A percentile compares a stretch with the other conserved stretches of the same genome.
Evolutionary conservation across 2,888 invertebrate species (phyloP).

Genomic region (Nysson spinosus): DNA sequence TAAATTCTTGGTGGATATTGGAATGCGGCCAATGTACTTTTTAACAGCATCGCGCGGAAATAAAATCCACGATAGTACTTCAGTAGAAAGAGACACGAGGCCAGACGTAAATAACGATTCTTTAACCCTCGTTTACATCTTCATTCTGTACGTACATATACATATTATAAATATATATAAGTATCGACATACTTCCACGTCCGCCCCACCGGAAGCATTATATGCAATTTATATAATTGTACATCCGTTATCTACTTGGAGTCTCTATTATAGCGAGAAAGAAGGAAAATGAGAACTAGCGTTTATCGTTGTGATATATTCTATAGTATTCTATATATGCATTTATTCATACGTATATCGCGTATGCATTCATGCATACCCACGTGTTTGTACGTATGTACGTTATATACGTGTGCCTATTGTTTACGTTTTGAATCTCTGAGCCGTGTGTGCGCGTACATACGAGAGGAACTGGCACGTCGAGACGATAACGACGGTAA

Average conservation of each 20-base stretch:
- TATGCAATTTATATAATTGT: constrained; percentile 58
- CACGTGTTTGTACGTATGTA: constrained; percentile 42
- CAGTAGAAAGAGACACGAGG: constrained; percentile 15
- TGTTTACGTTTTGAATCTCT: constrained; percentile 48
- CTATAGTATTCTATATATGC: constrained; percentile 52
- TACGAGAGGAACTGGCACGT: constrained; percentile 47
- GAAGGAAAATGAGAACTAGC: constrained; percentile 28
- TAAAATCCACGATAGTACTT: constrained; percentile 1
- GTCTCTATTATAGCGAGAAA: constrained; percentile 50
- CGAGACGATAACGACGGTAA: constrained; percentile 16
- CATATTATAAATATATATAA: constrained; percentile 29
- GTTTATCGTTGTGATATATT: constrained; percentile 67
- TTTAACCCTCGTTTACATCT: constrained; percentile 48
- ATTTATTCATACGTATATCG: constrained; percentile 52
- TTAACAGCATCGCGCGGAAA: neutral
- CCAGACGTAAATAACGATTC: constrained; percentile 28
- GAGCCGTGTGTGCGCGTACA: constrained; percentile 24
- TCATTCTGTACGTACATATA: constrained; percentile 51
- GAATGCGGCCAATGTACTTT: neutral
- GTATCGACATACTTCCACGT: constrained; percentile 61
- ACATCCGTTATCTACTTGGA: constrained; percentile 63
- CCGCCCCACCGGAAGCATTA: constrained; percentile 60
- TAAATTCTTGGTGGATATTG: neutral
- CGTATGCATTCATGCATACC: constrained; percentile 38
- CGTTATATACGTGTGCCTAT: constrained; percentile 51